Base-by-base conservation (phyloP, 2,113 vertebrate species). In the Apteryx owenii region DNA sequence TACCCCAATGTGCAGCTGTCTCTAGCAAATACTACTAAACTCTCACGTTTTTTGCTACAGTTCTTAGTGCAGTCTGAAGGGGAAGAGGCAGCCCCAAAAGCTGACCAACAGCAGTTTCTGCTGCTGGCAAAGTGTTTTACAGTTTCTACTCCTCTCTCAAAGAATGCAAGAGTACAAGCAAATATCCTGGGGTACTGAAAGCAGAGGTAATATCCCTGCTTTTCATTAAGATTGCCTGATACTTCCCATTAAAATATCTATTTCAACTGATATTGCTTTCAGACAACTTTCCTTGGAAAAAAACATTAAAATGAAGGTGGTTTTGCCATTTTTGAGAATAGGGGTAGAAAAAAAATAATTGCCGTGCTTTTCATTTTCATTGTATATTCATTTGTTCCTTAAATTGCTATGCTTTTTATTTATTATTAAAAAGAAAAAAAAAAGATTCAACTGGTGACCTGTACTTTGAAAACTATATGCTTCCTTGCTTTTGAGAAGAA, bases 221-320 rank as follows among this genome's bases (percentile, higher is more conserved):
- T 96, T 90, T 95, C 93, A 95, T 97, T 96, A 95, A 62, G 14
- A 20, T 73, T 87, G 73, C 36, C 89, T 89, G 89, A 87, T 89
- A 95, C 10, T 79, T 91, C 66, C 92, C 95, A 95, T 93, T 96
- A 92, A 89, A 97, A 94, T 93, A 96, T 88, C 94, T 82, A 58
- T 94, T 97, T 96, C 91, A 94, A 93, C 28, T 88, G 78, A 91
- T 91, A 93, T 0, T 80, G 48, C 89, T 91, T 94, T 91, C 89
- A 95, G 92, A 90, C 42, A 77, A 69, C 71, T 91, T 95, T 89
- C 68, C 68, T 72, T 82, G 75, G 44, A 93, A 95, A 46, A 46
- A 91, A 93, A 85, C n/a, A 72, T 44, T 89, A 81, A 88, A 82
- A 77, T 28, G 42, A 96, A 95, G 50, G 87, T 92, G 56, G 21